Evolutionary conservation across 2,888 invertebrate genomes (phyloP).

Genomic region (Augochlorella aurata): DNA sequence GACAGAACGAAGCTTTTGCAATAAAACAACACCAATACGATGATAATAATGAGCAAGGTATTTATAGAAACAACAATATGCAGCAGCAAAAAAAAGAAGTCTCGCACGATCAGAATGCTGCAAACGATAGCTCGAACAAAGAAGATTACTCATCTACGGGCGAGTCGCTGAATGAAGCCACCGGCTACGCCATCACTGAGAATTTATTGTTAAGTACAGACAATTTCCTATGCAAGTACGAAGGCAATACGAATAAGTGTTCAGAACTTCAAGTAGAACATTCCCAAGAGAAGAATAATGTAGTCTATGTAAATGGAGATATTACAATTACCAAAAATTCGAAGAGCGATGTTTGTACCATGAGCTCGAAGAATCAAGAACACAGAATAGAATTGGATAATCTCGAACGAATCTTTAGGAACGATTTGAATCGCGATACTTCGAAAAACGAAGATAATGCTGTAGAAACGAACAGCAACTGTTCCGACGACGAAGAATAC

Average conservation of each 20-base stretch:
- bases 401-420: constrained; percentile 76
- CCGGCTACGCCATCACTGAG: constrained; percentile 73
- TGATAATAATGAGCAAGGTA: constrained; percentile 42
- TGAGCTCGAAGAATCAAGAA: constrained; percentile 69
- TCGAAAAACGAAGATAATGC: constrained; percentile 70
- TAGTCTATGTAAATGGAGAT: constrained; percentile 76
- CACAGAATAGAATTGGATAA: constrained; percentile 78
- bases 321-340: constrained; percentile 76
- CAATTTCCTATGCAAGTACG: constrained; percentile 72
- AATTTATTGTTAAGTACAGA: constrained; percentile 74
- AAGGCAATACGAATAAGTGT: constrained; percentile 55
- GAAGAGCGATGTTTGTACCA: constrained; percentile 65
- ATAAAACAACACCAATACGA: constrained; percentile 41
- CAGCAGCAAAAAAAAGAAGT: constrained; percentile 64
- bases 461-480: constrained; percentile 72
- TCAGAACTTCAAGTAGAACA: constrained; percentile 64
- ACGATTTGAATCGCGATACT: constrained; percentile 72
- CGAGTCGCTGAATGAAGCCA: constrained; percentile 65
- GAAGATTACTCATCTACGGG: constrained; percentile 58
- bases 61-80: constrained; percentile 62
- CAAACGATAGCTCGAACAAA: constrained; percentile 57
- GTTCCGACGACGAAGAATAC: constrained; percentile 80
- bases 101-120: constrained; percentile 55
- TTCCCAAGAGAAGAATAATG: constrained; percentile 70
- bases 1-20: constrained; percentile 42